A percentile compares a stretch with the other conserved stretches of the same genome.
Conservation (phyloP, 2,113 vertebrate genomes). For the Chionis minor region DNA sequence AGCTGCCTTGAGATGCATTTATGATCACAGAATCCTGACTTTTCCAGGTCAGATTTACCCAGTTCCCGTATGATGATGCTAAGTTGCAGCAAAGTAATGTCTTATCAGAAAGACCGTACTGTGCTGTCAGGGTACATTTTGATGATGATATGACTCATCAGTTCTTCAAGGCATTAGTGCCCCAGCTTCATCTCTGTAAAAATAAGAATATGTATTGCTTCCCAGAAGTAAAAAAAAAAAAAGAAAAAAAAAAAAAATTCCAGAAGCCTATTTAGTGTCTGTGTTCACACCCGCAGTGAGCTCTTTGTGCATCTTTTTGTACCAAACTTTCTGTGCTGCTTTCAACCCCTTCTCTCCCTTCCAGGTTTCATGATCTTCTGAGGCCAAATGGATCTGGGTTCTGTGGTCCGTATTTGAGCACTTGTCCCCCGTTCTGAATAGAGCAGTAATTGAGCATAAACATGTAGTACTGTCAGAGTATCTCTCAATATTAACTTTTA, state of each 20-base stretch:
- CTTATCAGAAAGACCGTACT: neutral
- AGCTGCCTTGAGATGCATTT: neutral
- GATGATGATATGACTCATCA: neutral
- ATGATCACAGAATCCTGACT: neutral
- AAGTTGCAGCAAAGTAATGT: neutral
- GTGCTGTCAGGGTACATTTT: neutral
- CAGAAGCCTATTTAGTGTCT: neutral
- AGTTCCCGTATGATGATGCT: neutral
- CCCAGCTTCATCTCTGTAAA: neutral
- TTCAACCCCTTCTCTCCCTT: neutral
- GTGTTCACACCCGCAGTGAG: neutral
- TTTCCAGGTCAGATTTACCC: neutral
- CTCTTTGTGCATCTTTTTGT: neutral
- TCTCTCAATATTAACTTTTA: neutral
- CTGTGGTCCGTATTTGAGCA: neutral
- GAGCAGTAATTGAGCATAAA: neutral
- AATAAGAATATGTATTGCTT: neutral
- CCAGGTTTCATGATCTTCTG: neutral
- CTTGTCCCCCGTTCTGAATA: neutral
- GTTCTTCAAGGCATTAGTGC: slow-evolving; percentile 18
- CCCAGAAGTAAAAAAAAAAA: neutral
- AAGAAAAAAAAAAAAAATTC: neutral
- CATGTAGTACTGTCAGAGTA: neutral
- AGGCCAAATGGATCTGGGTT: neutral
- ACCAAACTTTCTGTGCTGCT: neutral